Conservation (phyloP, 2,113 vertebrate genomes). For the Nesogale talazaci region DNA sequence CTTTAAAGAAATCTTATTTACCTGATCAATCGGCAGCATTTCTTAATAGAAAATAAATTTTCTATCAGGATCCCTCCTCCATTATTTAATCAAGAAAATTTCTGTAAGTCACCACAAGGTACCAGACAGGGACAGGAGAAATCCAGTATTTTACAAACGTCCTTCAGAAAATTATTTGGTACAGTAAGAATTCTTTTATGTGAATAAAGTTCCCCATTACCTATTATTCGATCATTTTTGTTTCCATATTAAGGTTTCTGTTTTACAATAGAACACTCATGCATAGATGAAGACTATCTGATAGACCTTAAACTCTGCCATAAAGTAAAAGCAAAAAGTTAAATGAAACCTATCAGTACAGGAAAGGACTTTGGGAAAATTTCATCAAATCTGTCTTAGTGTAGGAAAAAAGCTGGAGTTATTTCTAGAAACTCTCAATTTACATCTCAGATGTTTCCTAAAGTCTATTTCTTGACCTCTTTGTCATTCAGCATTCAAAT, state of each 20-base stretch:
- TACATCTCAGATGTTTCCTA: conserved; percentile 4
- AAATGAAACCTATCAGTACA: background rate
- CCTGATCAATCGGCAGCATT: background rate
- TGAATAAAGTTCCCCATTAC: background rate
- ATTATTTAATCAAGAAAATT: conserved; percentile 36
- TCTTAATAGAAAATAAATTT: background rate
- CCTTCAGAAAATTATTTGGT: conserved; percentile 11
- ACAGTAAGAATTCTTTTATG: conserved; percentile 36
- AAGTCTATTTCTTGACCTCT: background rate
- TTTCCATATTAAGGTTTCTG: conserved; percentile 8
- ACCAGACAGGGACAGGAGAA: background rate
- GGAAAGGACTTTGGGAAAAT: background rate
- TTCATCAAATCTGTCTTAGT: background rate
- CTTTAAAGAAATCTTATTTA: conserved; percentile 31
- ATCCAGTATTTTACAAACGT: background rate
- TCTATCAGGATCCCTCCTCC: background rate
- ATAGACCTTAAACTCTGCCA: background rate
- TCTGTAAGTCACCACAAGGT: background rate
- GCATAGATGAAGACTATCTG: conserved; percentile 32
- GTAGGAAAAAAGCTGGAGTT: background rate
- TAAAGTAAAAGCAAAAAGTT: background rate
- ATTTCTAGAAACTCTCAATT: background rate
- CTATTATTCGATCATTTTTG: background rate
- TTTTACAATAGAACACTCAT: conserved; percentile 1
- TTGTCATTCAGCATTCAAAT: background rate